Percentiles rank a stretch among this genome's conserved stretches.
Conservation (phyloP, 2,888 invertebrate genomes). For the Tineola bisselliella region DNA sequence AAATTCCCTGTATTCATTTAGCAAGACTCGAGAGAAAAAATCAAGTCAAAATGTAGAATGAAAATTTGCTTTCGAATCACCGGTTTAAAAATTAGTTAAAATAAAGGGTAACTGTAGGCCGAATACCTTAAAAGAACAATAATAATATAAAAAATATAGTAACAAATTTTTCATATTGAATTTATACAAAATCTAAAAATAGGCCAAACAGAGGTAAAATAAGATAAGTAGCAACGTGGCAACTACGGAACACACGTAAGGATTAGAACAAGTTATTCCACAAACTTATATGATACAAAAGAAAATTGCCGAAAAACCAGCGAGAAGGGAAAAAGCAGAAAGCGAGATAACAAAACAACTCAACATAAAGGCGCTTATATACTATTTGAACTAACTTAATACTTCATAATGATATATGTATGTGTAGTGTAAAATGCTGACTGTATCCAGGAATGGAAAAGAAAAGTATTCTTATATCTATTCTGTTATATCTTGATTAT, state of each 20-base stretch:
- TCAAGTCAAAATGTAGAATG: neutral
- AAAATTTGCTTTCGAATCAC: neutral
- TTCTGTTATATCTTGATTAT: too few species aligned
- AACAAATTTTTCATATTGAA: neutral
- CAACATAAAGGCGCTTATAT: neutral
- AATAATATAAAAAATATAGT: too few species aligned
- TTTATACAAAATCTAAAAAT: neutral
- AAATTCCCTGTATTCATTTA: neutral
- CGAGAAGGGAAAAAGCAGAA: neutral
- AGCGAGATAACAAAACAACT: conserved; percentile 2
- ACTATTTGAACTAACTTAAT: neutral
- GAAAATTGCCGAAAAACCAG: conserved; percentile 10
- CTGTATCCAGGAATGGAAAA: too few species aligned
- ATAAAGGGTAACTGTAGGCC: too few species aligned
- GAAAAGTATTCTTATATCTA: too few species aligned
- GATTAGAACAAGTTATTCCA: neutral
- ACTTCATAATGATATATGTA: neutral
- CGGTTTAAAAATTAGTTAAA: neutral
- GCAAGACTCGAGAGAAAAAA: neutral
- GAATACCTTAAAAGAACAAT: too few species aligned
- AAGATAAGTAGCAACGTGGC: neutral
- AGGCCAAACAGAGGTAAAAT: neutral
- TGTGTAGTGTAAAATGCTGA: too few species aligned
- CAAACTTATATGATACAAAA: conserved; percentile 11
- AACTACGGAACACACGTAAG: conserved; percentile 1